Base-by-base conservation (phyloP, 2,888 invertebrate species). In the Eupithecia subfuscata region DNA sequence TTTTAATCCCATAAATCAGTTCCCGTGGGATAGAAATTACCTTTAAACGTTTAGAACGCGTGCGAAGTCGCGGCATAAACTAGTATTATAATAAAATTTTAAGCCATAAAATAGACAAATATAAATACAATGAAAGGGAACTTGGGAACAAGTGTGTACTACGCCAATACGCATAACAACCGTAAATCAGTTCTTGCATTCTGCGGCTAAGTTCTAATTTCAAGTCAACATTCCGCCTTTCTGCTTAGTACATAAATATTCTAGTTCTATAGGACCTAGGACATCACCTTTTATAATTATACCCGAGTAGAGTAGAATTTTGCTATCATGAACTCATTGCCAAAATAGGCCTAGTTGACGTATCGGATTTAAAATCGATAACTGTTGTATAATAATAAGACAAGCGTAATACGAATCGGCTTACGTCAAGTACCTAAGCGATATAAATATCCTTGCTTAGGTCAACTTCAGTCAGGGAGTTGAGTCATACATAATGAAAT, bases 401-500 rank as follows among this genome's bases (percentile, higher is more conserved):
- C 34, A 34, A 37, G n/a, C 65, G 37, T 37, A 65, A 34, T 37
- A 65, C 8, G 40, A 37, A 67, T 67, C 37, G 37, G 30, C 18
- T 45, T 68, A 69, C 69, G 45, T 69, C 40, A 68, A 68, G 14
- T 14, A n/a, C n/a, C n/a, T n/a, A 69, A 52, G 40, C 48, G 52
- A 45, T 71, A 71, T 48, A 64, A 64, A 71, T 56, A 72, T 30
- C 71, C 48, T 71, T 67, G 52, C 37, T 67, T 34, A 68, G 43
- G 68, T 68, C 25, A 68, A 40, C 25, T 43, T 45, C 25, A 64
- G 64, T 64, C 18, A 11, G n/a, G 25, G 70, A 25, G 70, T 70
- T 69, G 75, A 73, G 69, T 74, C 75, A 75, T 30, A 30, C 30
- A 30, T 76, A 78, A 78, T 75, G 7, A 72, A 68, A 71, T 75